These are phyloP conservation scores for Drosophila trapezifrons DNA, from an alignment of 1,140 invertebrate species.

Conservation along the genomic window DNA sequence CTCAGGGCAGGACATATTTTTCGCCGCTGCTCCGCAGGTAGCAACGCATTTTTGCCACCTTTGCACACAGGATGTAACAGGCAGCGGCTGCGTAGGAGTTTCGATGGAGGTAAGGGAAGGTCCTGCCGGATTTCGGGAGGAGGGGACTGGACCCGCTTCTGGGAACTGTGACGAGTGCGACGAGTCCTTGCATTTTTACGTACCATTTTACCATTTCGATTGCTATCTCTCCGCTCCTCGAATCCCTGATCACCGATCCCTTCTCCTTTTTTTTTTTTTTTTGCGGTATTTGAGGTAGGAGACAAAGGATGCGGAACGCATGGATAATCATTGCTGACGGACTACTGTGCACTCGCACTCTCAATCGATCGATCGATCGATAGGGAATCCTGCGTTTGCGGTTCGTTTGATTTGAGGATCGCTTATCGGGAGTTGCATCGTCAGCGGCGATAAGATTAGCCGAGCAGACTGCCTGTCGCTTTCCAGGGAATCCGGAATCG, in stretches of 20 bases:
- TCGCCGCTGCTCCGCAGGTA: constrained; percentile 63
- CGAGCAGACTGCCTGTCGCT: constrained; percentile 67
- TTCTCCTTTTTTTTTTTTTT: constrained; percentile 13
- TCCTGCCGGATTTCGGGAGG: constrained; percentile 9
- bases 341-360: constrained; percentile 64
- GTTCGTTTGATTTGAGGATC: constrained; percentile 66
- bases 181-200: constrained; percentile 65
- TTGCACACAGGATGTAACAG: constrained; percentile 75
- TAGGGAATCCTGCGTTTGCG: constrained; percentile 44
- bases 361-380: constrained; percentile 25
- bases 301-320: constrained; percentile 61
- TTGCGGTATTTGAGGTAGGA: constrained; percentile 72
- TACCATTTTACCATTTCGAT: constrained; percentile 80
- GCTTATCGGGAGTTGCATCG: constrained; percentile 60
- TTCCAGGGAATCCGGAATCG: constrained; percentile 41
- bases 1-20: constrained; percentile 57
- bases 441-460: constrained; percentile 60
- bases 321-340: constrained; percentile 62
- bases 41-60: constrained; percentile 76
- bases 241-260: constrained; percentile 7
- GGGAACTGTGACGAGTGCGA: constrained; percentile 18
- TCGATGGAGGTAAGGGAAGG: constrained; percentile 57
- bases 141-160: constrained; percentile 43
- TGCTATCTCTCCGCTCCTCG: constrained; percentile 60
- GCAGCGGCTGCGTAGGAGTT: constrained; percentile 64